These are phyloP conservation scores for Syrphus vitripennis DNA, from an alignment of 2,888 invertebrate species.

Conservation along the genomic window DNA sequence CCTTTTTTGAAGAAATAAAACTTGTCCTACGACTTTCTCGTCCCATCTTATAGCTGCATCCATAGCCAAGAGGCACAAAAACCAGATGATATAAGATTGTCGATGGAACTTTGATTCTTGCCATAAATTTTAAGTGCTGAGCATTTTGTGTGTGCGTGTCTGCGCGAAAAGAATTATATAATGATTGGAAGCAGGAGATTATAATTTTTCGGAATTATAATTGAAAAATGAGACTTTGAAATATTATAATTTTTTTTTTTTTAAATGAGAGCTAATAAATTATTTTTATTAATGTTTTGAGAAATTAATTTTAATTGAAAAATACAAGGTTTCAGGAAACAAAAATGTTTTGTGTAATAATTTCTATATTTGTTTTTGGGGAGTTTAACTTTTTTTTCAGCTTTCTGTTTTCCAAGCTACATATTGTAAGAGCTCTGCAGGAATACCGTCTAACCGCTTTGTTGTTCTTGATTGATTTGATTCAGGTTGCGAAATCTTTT, in stretches of 20 bases:
- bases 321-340: background rate
- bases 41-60: conserved; percentile 1
- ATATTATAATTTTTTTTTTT: background rate
- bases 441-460: too few relatives aligned
- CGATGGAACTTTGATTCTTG: conserved; percentile 59
- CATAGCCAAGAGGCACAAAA: conserved; percentile 8
- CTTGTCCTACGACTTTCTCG: conserved; percentile 61
- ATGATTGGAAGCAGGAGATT: conserved; percentile 32
- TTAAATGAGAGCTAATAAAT: background rate
- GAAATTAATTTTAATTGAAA: background rate
- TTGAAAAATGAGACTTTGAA: conserved; percentile 6
- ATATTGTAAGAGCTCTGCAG: too few relatives aligned
- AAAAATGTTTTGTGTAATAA: too few relatives aligned
- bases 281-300: background rate
- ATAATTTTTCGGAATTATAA: conserved; percentile 2
- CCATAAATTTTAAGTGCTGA: conserved; percentile 52
- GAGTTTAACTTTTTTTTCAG: too few relatives aligned
- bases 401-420: too few relatives aligned
- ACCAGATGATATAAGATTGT: conserved; percentile 51
- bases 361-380: too few relatives aligned
- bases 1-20: conserved; percentile 43
- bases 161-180: conserved; percentile 46
- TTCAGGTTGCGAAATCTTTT: too few relatives aligned
- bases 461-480: too few relatives aligned
- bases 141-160: conserved; percentile 13